These are phyloP conservation scores for Laticauda colubrina DNA, from an alignment of 2,113 vertebrate genomes.

Conservation along the genomic window DNA sequence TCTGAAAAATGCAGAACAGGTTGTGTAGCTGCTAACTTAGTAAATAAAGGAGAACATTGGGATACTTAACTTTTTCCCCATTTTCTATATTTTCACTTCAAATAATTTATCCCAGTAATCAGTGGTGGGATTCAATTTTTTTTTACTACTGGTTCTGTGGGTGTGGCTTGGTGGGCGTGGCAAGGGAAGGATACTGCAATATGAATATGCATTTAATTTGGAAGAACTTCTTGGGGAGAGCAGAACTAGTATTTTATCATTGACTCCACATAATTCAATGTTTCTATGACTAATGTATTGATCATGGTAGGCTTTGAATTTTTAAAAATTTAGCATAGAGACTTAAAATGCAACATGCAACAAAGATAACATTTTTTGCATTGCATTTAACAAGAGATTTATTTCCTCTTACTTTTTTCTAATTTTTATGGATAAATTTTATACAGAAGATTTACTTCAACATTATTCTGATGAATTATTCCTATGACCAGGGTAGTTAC, in stretches of 20 bases:
- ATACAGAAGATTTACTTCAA: slow-evolving; percentile 11
- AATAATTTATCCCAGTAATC: neutral
- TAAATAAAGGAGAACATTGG: neutral
- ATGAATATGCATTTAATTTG: neutral
- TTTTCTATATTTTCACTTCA: neutral
- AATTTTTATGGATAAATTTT: slow-evolving; percentile 35
- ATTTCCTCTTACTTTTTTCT: neutral
- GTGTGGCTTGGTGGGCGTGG: too few relatives aligned
- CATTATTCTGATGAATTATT: slow-evolving; percentile 28
- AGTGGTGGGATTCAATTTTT: too few relatives aligned
- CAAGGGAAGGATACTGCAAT: too few relatives aligned
- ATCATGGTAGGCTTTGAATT: neutral
- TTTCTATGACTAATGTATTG: neutral
- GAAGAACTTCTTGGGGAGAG: neutral
- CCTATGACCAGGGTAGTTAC: slow-evolving; percentile 38
- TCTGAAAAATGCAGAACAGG: neutral
- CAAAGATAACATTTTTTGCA: neutral
- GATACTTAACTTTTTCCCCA: neutral
- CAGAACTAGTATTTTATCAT: neutral
- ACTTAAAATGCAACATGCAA: neutral
- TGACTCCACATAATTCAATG: neutral
- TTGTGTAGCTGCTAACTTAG: neutral
- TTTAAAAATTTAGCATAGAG: slow-evolving; percentile 12
- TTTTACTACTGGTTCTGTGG: too few relatives aligned
- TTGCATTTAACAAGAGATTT: slow-evolving; percentile 21